Evolutionary conservation across 2,888 invertebrate species (phyloP).

Genomic region (Heliconius ismenius): DNA sequence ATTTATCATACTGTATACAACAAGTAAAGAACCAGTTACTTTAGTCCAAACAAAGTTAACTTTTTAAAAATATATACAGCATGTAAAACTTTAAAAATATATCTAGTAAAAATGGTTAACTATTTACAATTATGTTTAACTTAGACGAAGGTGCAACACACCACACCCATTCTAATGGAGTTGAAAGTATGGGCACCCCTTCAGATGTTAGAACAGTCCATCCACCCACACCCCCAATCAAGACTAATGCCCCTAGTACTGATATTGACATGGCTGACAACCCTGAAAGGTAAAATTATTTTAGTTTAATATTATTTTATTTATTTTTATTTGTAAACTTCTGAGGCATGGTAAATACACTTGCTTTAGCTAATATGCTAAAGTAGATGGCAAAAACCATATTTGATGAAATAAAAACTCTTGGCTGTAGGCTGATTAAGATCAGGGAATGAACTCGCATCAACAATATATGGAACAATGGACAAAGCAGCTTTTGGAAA

Average conservation of each 20-base stretch:
- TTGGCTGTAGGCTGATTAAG: too few species aligned
- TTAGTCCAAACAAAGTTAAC: background rate
- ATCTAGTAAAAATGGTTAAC: background rate
- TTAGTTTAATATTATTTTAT: background rate
- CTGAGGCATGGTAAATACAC: too few species aligned
- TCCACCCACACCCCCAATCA: conserved; percentile 74
- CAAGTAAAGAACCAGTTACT: background rate
- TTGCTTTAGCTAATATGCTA: background rate
- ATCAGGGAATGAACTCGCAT: too few species aligned
- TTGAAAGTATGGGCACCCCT: conserved; percentile 65
- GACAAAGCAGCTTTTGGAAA: too few species aligned
- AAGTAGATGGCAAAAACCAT: background rate
- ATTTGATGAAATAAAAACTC: background rate
- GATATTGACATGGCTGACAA: conserved; percentile 70
- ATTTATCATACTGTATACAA: background rate
- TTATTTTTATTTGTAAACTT: background rate
- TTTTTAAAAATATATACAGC: background rate
- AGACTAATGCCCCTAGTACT: conserved; percentile 63
- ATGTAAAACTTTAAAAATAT: background rate
- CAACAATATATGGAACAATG: too few species aligned
- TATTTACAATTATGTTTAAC: conserved; percentile 63
- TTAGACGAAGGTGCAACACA: conserved; percentile 65
- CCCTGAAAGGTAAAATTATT: conserved; percentile 52
- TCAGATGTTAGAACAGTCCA: conserved; percentile 74
- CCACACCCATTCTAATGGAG: conserved; percentile 76